Evolutionary conservation across 1,140 invertebrate species (phyloP).

Genomic region (Archegozetes longisetosus): DNA sequence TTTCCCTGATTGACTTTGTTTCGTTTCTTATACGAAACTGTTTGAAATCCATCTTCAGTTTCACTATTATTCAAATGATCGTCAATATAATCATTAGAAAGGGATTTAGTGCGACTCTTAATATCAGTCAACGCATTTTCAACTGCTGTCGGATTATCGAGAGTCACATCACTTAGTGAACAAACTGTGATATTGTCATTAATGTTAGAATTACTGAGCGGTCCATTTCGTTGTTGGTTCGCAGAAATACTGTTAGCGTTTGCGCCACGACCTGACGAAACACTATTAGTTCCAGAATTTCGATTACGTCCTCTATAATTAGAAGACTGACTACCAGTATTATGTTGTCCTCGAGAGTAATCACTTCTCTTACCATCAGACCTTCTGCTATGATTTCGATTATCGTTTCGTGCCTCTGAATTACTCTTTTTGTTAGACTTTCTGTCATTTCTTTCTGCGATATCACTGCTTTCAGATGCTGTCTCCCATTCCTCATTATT

Average conservation of each 20-base stretch:
- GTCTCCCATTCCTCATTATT: slow-evolving; percentile 41
- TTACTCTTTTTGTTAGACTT: slow-evolving; percentile 14
- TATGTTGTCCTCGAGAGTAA: background rate
- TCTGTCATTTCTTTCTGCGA: slow-evolving; percentile 26
- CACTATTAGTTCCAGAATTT: background rate
- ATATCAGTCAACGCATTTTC: background rate
- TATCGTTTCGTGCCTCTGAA: slow-evolving; percentile 23
- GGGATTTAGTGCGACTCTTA: background rate
- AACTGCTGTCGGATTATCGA: background rate
- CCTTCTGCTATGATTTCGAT: slow-evolving; percentile 22
- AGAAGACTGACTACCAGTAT: background rate
- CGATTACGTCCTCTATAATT: slow-evolving; percentile 16
- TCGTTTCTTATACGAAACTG: slow-evolving; percentile 9
- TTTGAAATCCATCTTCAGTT: background rate
- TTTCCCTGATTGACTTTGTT: slow-evolving; percentile 29
- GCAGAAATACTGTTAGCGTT: background rate
- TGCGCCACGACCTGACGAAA: background rate
- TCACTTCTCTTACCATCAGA: background rate
- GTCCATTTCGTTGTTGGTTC: background rate
- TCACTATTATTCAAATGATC: background rate
- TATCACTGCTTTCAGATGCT: slow-evolving; percentile 42
- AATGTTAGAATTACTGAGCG: background rate
- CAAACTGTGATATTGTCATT: background rate
- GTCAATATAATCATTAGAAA: background rate
- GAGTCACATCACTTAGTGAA: background rate